Percentiles rank a stretch among this genome's conserved stretches.
Evolutionary conservation across 1,140 invertebrate species (phyloP).

Genomic region (Plectrocnemia conspersa): DNA sequence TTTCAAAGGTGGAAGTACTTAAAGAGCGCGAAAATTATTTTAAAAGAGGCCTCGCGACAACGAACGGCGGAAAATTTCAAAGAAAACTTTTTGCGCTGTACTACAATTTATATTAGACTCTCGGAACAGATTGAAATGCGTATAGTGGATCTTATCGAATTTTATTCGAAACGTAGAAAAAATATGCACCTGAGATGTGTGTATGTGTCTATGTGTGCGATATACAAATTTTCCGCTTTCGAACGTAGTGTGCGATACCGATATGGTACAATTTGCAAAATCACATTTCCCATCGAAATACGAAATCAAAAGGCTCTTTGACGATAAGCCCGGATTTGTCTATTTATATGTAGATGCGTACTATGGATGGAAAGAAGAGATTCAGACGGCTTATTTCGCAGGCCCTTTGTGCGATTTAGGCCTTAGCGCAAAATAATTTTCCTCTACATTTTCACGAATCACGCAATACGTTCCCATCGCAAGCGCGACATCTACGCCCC

Average conservation of each 20-base stretch:
- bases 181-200: too few species aligned
- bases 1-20: slow-evolving; percentile 7
- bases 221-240: too few species aligned
- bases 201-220: too few species aligned
- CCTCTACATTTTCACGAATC: neutral
- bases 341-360: slow-evolving; percentile 7
- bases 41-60: slow-evolving; percentile 1
- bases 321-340: slow-evolving; percentile 9
- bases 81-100: neutral
- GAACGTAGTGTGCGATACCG: too few species aligned
- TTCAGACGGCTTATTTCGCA: slow-evolving; percentile 6
- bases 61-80: too few species aligned
- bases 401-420: slow-evolving; percentile 1
- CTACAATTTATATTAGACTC: neutral
- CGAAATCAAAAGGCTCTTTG: slow-evolving; percentile 7
- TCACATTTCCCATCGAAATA: slow-evolving; percentile 8
- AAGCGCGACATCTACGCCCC: too few species aligned
- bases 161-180: neutral
- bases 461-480: too few species aligned
- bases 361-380: neutral
- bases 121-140: neutral
- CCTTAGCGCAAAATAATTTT: neutral
- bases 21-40: slow-evolving; percentile 5
- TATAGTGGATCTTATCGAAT: neutral
- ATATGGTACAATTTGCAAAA: slow-evolving; percentile 9